Base-by-base conservation (phyloP, 2,797 vertebrate species). In the Anas acuta region DNA sequence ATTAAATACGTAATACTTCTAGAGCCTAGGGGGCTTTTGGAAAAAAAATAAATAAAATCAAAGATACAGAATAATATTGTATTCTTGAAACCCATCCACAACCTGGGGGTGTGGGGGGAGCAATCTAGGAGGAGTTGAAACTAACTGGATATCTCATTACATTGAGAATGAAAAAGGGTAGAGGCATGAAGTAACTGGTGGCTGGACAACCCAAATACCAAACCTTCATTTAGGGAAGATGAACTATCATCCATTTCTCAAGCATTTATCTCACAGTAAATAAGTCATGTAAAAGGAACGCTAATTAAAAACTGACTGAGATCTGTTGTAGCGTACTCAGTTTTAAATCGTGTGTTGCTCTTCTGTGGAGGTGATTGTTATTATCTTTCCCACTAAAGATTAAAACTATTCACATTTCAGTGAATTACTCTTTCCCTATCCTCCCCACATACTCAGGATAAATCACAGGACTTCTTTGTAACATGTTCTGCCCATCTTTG, bases 151-250 rank as follows among this genome's bases (percentile, higher is more conserved):
- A 7, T 62, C 54, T 72, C 12, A 78, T 88, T 72, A 54, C 12
- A 45, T 62, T 69, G 66, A 84, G 61, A 93, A 61, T 77, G 75
- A 92, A 89, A 86, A 77, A 78, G 26, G 78, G 71, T 41, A 96
- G 17, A 84, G 77, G 56, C 75, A 10, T 26, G 51, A 96, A 86
- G 87, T 74, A 85, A 87, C 87, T 95, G 57, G 73, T 94, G 76
- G 72, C 25, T 71, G 82, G 45, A 93, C 28, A 80, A 73, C 33
- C 18, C 82, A 23, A 77, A 93, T 58, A 45, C 17, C 18, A 84
- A 81, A 79, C 81, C 95, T 90, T 75, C 30, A 51, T 93, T 88
- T 26, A 82, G 18, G 96, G 87, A n/a, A 54, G 76, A 74, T 80
- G 35, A 76, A 51, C 49, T 33, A 72, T 32, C 11, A 11, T 35